Evolutionary conservation across 2,797 vertebrate genomes (phyloP), one percentile per base, ranked within the genome.

Genomic region (Phrynocephalus guinanensis): DNA sequence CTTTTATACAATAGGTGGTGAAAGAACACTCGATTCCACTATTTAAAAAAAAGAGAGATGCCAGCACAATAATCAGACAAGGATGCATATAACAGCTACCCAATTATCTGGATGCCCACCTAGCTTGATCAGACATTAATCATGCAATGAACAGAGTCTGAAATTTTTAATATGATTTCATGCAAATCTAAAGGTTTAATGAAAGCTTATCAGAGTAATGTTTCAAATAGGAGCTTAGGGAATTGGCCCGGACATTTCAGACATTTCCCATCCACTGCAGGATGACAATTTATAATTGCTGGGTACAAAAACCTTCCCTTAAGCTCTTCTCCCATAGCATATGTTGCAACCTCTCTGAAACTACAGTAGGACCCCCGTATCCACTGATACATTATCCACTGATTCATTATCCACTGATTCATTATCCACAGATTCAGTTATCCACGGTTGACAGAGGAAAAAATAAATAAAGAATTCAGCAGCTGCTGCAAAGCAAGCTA

Each of bases 1-100:
- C 33, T 90, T 71, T 93, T 90, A 90, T 60, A 91, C 1, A 90
- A 84, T 1, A 86, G 77, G 87, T 30, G 50, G 60, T 87, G 86
- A 80, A 91, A 9, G 60, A 82, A 20, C 30, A 60, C 52, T 3
- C 79, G 33, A 71, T 50, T 86, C 88, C 86, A 85, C 81, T 60
- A 92, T 90, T 56, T 44, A 5, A 38, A 44, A 93, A 89, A 93
- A 83, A 76, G 63, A 76, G 63, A 26, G 6, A 13, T 18, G 2
- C 70, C 60, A 81, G 22, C 56, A 75, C 26, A 76, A 85, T 75
- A 85, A 80, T 68, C 48, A 30, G 70, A 38, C 33, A 68, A 28
- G 3, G 38, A 76, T 52, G 26, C 10, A 68, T 52, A 16, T 10
- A 76, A 26, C 15, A 26, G 30, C 24, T 78, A 52, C 30, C 30